Base-by-base conservation (phyloP, 2,113 vertebrate species). In the Lagopus muta region DNA sequence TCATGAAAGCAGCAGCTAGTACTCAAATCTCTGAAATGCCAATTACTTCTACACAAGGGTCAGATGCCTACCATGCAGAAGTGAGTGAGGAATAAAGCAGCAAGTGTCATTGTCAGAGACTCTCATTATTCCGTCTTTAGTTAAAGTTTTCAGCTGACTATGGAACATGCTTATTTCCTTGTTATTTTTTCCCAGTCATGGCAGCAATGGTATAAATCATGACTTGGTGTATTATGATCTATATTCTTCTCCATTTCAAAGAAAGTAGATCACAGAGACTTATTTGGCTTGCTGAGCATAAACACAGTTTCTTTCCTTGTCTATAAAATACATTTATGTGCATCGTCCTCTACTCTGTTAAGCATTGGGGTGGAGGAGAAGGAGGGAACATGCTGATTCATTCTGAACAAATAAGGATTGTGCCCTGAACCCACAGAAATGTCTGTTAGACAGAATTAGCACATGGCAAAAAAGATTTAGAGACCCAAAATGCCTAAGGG, bases 1-100 rank as follows among this genome's bases (percentile, higher is more conserved):
- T 48, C 3, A 64, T 47, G 16, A 90, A 82, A 52, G 43, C 48
- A 52, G 45, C 65, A 88, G 25, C 36, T 72, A 71, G 34, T 22
- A 48, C 30, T 34, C 38, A 32, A 78, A 69, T 28, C 47, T 84
- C 61, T 61, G 62, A 92, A 94, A 94, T 47, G 43, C 13, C 58
- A 10, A 16, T 52, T 13, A 57, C 48, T 62, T 84, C 52, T 52
- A 38, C 32, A 48, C 72, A 78, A 90, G 20, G 43, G 61, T 77
- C 81, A 67, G 54, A 42, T 43, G 82, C 50, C 4, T 90, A 78
- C 27, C 25, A 15, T 5, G 48, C n/a, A 82, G 42, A 77, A 92
- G 48, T 32, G 3, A 62, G 66, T 30, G 27, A 75, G 43, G 38
- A 87, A 61, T 70, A 60, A 73, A 75, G 48, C 38, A 84, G 47